Evolutionary conservation across 2,113 vertebrate genomes (phyloP), one percentile per base, ranked within the genome.

Genomic region (Haemorhous mexicanus): DNA sequence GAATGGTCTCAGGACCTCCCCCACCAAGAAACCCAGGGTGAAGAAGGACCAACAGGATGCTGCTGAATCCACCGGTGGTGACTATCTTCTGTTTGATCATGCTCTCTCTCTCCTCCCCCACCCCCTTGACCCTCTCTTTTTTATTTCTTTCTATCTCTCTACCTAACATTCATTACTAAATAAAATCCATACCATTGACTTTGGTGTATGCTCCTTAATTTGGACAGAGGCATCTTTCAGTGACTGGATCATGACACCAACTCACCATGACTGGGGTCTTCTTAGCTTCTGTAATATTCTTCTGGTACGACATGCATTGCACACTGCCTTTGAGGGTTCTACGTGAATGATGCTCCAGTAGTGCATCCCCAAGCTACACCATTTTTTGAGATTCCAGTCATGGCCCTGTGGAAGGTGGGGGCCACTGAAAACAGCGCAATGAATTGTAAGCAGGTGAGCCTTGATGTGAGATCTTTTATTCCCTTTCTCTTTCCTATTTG

Each of bases 301-400:
- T 50, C 39, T 74, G 27, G 32, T 74, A n/a, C 14, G 55, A 9
- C 0, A 6, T 5, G 21, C 23, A 10, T 12, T 30, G 24, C 41
- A 43, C 6, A 1, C 12, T 43, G 12, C n/a, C 49, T 2, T 0
- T 11, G 20, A 80, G 7, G 27, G 46, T 37, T 72, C 52, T 47
- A 16, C 6, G 27, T 53, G 64, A 77, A 21, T 46, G 35, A 46
- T 66, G 43, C 11, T 69, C 61, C 4, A 1, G 32, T 27, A 16
- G 41, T 7, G 4, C 37, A 37, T 49, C 46, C 20, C 39, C 11
- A 30, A 0, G 1, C 56, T 56, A 6, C 41, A 28, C 7, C 0
- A 1, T 33, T 46, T 56, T 35, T 69, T 41, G 33, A 91, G 4
- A 22, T 78, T 58, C 37, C 35, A 50, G 43, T 49, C 20, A 4